Evolutionary conservation across 2,888 invertebrate genomes (phyloP), one percentile per base, ranked within the genome.

Genomic region (Mythimna ferrago): DNA sequence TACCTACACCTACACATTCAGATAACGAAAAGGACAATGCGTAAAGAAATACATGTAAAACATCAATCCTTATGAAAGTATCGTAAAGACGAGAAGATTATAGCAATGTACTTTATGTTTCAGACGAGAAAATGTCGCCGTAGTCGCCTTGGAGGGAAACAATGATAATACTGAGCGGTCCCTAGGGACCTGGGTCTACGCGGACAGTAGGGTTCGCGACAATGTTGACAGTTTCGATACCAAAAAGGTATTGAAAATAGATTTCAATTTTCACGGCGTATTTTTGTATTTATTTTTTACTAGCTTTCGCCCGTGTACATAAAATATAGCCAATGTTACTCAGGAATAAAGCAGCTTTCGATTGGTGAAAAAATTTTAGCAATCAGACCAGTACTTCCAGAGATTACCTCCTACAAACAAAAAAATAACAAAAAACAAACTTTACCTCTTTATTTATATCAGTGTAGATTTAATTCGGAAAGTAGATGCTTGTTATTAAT

Each of bases 141-240:
- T 35, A 74, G 62, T 69, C 54, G 75, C 56, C 64, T 84, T 73
- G 54, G 68, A 87, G 82, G 80, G 84, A 9, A 86, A 89, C 89
- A 90, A 89, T 89, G 89, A 89, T 88, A 89, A 90, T 90, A 89
- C 87, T 86, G 89, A 90, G 84, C 85, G 87, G 75, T 73, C 91
- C 78, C 86, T 73, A 66, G 87, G 83, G 90, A 83, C 61, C 87
- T 82, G 67, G 73, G 80, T 75, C 84, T 81, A 72, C 70, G 72
- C 76, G 70, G 81, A 76, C 66, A 26, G 9, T 51, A 41, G 16
- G 16, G 53, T 32, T 87, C 73, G 5, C 64, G 80, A 77, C 78
- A 69, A 44, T 69, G 83, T 78, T 6, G 16, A 1, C 35, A 58
- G 35, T 66, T 89, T 90, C 26, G 72, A 81, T 32, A 26, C 26